A percentile compares a stretch with the other conserved stretches of the same genome.
Evolutionary conservation across 2,888 invertebrate genomes (phyloP).

Genomic region (Acrobasis suavella): DNA sequence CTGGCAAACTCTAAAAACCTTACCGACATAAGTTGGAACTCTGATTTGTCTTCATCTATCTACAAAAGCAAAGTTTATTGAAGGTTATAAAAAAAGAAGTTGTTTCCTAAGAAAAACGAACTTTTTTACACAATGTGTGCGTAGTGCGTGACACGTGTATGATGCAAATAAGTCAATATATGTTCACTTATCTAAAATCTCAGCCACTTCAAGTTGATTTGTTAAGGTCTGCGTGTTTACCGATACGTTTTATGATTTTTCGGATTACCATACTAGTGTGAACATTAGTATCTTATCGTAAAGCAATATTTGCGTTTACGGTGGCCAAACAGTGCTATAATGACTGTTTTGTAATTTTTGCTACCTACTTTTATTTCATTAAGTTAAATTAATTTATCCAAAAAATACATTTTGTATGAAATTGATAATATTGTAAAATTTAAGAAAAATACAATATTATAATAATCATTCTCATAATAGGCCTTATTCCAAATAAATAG

Average conservation of each 20-base stretch:
- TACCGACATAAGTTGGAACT: too few relatives aligned
- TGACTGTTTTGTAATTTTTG: too few relatives aligned
- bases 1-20: too few relatives aligned
- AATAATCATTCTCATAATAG: too few relatives aligned
- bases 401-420: too few relatives aligned
- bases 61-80: too few relatives aligned
- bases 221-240: neutral
- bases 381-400: too few relatives aligned
- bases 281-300: conserved; percentile 27
- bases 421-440: too few relatives aligned
- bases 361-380: too few relatives aligned
- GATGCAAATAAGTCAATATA: conserved; percentile 11
- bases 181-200: conserved; percentile 13
- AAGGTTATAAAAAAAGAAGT: neutral
- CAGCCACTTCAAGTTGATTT: conserved; percentile 11
- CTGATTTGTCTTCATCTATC: too few relatives aligned
- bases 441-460: too few relatives aligned
- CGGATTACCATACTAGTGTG: conserved; percentile 21
- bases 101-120: neutral
- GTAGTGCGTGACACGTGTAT: neutral
- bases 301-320: conserved; percentile 14
- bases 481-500: too few relatives aligned
- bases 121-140: neutral
- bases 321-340: neutral
- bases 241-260: conserved; percentile 11